Conservation (phyloP, 2,113 vertebrate species). For the Cyprinodon tularosa region DNA sequence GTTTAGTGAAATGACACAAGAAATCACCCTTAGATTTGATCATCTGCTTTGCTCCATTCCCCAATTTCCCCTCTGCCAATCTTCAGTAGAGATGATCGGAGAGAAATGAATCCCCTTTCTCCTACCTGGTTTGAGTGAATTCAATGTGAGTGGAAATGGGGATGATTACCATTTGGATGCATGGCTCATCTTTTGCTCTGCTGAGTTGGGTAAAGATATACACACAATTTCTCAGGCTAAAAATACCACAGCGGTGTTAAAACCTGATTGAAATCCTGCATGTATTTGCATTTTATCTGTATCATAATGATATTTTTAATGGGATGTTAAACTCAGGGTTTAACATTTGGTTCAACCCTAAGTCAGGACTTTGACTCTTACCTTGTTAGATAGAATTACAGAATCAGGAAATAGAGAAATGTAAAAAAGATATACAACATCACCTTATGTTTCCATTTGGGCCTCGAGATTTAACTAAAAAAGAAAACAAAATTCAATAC, state of each 20-base stretch:
- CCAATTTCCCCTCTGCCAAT: conserved; percentile 46
- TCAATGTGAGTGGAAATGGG: conserved; percentile 48
- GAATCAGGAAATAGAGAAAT: neutral
- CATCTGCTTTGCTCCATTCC: conserved; percentile 50
- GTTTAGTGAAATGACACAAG: conserved; percentile 66
- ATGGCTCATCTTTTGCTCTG: conserved; percentile 34
- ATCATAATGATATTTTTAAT: conserved; percentile 5
- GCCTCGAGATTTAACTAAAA: too few species aligned
- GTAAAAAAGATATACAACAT: too few species aligned
- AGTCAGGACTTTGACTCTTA: neutral
- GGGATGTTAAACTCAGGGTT: neutral
- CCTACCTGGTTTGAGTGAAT: conserved; percentile 55
- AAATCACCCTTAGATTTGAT: conserved; percentile 63
- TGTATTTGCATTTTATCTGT: conserved; percentile 17
- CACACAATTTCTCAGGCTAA: conserved; percentile 30
- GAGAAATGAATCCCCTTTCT: conserved; percentile 49
- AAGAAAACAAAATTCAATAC: too few species aligned
- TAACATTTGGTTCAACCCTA: neutral
- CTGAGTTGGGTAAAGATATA: conserved; percentile 34
- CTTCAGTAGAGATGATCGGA: conserved; percentile 52
- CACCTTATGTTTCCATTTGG: too few species aligned
- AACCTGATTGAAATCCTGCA: conserved; percentile 13
- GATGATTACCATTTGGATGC: conserved; percentile 49
- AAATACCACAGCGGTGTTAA: conserved; percentile 8
- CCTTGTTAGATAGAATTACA: neutral